phyloP scores from a whole-genome alignment of 2,113 vertebrate genomes.

The Pithys albifrons region DNA sequence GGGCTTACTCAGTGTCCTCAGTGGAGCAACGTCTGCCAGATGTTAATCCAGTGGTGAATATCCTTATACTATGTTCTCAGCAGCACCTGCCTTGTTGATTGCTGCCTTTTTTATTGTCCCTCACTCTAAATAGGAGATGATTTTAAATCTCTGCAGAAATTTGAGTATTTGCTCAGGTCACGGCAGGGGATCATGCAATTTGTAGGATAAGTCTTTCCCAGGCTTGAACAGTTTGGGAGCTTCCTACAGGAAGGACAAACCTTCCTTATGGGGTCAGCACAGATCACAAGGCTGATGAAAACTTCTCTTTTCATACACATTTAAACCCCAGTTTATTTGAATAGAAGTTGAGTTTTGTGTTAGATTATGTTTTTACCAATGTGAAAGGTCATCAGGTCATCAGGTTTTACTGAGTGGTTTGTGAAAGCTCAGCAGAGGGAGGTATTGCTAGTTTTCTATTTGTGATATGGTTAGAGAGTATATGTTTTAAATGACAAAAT shows the following conservation, averaged over 20 bases:
- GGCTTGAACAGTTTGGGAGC: background rate
- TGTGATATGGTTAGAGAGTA: background rate
- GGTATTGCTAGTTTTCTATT: background rate
- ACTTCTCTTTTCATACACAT: background rate
- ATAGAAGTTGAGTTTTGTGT: background rate
- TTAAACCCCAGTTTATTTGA: background rate
- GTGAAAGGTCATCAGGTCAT: background rate
- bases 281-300: background rate
- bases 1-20: background rate
- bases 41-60: background rate
- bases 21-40: background rate
- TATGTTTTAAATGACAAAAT: background rate
- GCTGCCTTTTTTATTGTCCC: background rate
- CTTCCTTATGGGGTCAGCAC: background rate
- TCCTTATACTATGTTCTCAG: background rate
- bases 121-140: background rate
- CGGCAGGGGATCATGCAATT: background rate
- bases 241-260: background rate
- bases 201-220: background rate
- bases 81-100: background rate
- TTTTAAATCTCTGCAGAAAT: background rate
- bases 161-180: background rate
- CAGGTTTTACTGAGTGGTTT: background rate
- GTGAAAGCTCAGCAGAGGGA: background rate
- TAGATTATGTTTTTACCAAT: background rate